Evolutionary conservation across 1,140 invertebrate species (phyloP).

Genomic region (Chlorops oryzae): DNA sequence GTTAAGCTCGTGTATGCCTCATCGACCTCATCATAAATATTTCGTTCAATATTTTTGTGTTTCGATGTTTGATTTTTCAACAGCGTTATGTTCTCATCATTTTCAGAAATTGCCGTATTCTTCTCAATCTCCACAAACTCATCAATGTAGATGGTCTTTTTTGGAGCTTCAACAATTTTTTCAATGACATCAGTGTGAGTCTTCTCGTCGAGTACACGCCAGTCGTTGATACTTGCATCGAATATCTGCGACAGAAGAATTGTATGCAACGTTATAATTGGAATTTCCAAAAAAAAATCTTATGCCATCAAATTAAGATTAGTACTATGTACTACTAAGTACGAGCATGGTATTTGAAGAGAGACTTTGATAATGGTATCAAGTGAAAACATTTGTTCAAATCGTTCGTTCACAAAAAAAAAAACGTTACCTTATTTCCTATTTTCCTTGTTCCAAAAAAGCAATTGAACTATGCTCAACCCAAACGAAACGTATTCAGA

Average conservation of each 20-base stretch:
- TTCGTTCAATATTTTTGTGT: slow-evolving; percentile 43
- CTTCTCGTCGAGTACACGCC: slow-evolving; percentile 45
- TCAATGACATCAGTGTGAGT: slow-evolving; percentile 47
- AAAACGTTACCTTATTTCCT: too few relatives aligned
- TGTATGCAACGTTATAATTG: too few relatives aligned
- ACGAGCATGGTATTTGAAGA: too few relatives aligned
- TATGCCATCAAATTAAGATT: too few relatives aligned
- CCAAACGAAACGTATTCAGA: too few relatives aligned
- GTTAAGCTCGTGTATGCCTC: slow-evolving; percentile 32
- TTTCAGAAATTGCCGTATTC: slow-evolving; percentile 39
- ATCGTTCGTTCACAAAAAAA: too few relatives aligned
- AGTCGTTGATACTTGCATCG: slow-evolving; percentile 47
- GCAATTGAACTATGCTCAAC: too few relatives aligned
- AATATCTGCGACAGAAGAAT: slow-evolving; percentile 38
- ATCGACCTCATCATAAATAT: slow-evolving; percentile 47
- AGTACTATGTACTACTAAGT: too few relatives aligned
- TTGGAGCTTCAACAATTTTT: slow-evolving; percentile 44
- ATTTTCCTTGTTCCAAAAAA: too few relatives aligned
- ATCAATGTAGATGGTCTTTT: slow-evolving; percentile 45
- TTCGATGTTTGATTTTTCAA: slow-evolving; percentile 41
- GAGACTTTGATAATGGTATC: too few relatives aligned
- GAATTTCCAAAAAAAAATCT: too few relatives aligned
- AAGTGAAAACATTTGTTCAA: too few relatives aligned
- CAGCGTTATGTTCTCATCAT: slow-evolving; percentile 39
- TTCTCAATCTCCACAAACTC: slow-evolving; percentile 46